A percentile compares a stretch with the other conserved stretches of the same genome.
Conservation (phyloP, 1,140 invertebrate species). For the Formica selysi region DNA sequence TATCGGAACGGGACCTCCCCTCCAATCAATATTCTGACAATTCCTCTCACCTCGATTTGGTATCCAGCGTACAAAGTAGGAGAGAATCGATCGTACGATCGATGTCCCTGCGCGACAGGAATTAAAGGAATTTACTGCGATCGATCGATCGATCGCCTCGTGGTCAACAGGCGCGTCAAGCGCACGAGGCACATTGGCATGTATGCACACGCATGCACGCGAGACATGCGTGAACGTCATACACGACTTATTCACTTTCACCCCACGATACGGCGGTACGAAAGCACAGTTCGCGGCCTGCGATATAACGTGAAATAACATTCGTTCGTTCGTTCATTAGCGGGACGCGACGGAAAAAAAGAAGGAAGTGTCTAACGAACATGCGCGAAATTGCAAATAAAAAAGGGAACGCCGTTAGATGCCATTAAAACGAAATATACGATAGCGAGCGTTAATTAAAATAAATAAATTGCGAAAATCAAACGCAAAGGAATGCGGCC, state of each 20-base stretch:
- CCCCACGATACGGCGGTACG: constrained; percentile 51
- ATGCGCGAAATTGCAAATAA: constrained; percentile 37
- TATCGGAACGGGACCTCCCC: neutral
- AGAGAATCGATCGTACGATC: constrained; percentile 66
- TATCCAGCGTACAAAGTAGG: constrained; percentile 70
- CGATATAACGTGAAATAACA: constrained; percentile 24
- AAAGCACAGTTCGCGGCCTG: constrained; percentile 29
- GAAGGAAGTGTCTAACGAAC: constrained; percentile 28
- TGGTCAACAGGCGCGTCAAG: neutral
- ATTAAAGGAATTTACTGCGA: constrained; percentile 52
- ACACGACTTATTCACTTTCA: constrained; percentile 73
- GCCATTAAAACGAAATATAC: constrained; percentile 36
- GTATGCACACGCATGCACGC: constrained; percentile 4
- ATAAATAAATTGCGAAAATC: constrained; percentile 42
- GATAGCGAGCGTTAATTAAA: constrained; percentile 36
- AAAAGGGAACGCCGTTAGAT: neutral
- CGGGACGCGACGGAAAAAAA: constrained; percentile 1
- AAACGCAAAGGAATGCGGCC: neutral
- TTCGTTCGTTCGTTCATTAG: constrained; percentile 36
- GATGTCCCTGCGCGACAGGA: constrained; percentile 55
- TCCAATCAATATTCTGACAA: constrained; percentile 40
- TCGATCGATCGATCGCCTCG: constrained; percentile 18
- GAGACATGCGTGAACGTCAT: constrained; percentile 43
- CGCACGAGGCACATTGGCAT: neutral
- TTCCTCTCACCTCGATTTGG: constrained; percentile 72